A percentile compares a stretch with the other conserved stretches of the same genome.
These are phyloP conservation scores for Brevimyrus niger DNA, from an alignment of 2,113 vertebrate species.

Conservation along the genomic window DNA sequence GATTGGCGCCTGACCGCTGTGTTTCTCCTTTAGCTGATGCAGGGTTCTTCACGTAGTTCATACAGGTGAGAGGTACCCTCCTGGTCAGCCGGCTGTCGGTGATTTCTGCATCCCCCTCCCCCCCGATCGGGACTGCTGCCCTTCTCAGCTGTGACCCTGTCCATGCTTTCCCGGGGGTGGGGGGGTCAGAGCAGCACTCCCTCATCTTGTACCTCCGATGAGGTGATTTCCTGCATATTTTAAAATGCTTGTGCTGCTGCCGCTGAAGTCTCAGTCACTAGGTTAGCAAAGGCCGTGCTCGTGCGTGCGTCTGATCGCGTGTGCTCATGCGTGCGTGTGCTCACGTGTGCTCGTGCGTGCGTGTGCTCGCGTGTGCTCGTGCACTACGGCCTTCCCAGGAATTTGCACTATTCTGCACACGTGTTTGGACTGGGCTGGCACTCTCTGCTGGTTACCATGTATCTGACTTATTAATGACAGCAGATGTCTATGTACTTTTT, in stretches of 20 bases:
- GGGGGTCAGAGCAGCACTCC: background rate
- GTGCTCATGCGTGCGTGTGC: background rate
- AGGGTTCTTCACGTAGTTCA: background rate
- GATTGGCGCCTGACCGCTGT: background rate
- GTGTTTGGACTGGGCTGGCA: background rate
- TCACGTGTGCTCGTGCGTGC: background rate
- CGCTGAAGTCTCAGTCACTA: background rate
- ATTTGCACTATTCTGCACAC: background rate
- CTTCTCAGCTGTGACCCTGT: background rate
- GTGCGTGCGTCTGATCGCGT: background rate
- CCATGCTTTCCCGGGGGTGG: background rate
- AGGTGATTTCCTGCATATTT: background rate
- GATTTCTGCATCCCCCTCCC: background rate
- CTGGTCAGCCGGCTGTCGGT: background rate
- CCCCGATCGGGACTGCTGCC: background rate
- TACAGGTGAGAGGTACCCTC: background rate
- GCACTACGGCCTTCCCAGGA: background rate
- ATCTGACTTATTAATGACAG: background rate
- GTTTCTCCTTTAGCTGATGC: background rate
- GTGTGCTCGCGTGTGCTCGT: background rate
- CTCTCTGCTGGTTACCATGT: background rate
- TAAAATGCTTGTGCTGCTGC: background rate
- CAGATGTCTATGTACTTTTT: background rate
- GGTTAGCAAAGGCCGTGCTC: background rate
- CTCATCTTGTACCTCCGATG: background rate